Conservation (phyloP, 2,113 vertebrate species). For the Laterallus jamaicensis region DNA sequence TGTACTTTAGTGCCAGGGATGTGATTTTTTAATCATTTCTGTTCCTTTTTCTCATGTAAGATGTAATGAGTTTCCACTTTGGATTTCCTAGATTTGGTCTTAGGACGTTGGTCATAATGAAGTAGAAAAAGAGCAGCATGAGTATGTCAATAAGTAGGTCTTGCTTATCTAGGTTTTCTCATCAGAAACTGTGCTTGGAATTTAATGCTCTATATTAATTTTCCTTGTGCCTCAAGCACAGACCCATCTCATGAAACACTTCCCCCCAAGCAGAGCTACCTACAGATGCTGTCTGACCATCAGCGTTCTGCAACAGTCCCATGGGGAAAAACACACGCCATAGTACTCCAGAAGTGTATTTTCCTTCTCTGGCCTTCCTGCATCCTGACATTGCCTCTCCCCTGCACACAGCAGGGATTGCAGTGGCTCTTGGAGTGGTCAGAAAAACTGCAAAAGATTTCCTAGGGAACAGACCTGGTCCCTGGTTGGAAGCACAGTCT, state of each 20-base stretch:
- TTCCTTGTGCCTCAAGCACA: not conserved
- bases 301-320: not conserved
- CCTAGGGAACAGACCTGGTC: not conserved
- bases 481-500: not conserved
- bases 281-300: not conserved
- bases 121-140: not conserved
- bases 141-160: too few relatives aligned
- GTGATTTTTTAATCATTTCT: not conserved
- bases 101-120: not conserved
- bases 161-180: too few relatives aligned
- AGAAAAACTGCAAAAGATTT: not conserved
- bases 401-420: not conserved
- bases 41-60: not conserved
- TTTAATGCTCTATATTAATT: too few relatives aligned
- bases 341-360: not conserved
- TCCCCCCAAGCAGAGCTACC: not conserved
- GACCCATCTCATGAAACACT: not conserved
- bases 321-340: accelerated
- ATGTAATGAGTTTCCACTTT: not conserved
- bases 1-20: not conserved
- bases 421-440: not conserved
- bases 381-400: not conserved
- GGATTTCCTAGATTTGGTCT: not conserved
- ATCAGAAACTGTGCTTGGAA: too few relatives aligned
- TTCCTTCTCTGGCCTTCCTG: not conserved